Base-by-base conservation (phyloP, 2,888 invertebrate species). In the Keiferia lycopersicella region DNA sequence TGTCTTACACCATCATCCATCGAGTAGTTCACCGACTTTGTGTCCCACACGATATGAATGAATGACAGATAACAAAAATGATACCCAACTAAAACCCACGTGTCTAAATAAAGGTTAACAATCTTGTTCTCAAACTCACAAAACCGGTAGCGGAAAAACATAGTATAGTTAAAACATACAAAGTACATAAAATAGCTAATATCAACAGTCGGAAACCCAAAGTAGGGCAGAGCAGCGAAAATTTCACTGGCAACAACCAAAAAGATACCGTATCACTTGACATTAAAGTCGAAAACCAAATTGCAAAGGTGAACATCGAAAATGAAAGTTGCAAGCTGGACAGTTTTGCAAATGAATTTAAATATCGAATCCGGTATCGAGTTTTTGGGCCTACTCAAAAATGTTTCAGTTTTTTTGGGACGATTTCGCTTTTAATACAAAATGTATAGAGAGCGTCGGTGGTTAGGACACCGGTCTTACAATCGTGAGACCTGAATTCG, bases 271-370 rank as follows among this genome's bases (percentile, higher is more conserved):
- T 60, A 41, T 10, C 20, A 22, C 41, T 4, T n/a, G 26, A 20
- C 26, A 60, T 1, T 79, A 86, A 72, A 77, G 85, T 72, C 66
- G 62, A 73, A n/a, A 75, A 71, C 82, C 26, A 65, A 62, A 57
- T 61, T 64, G 53, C 61, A 18, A 30, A 14, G 22, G 56, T 26
- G 65, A 61, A 65, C 62, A 81, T 84, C 86, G 91, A 91, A 91
- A 91, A 88, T 79, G 91, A 91, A 90, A 90, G 91, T 89, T 82
- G 79, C 78, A 79, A 73, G 71, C 73, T 72, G 67, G 76, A 77
- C 80, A 76, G 82, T 85, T 90, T 90, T 85, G 88, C 89, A 84
- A 83, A 85, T 82, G 82, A 86, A 88, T 90, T 89, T 88, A 87
- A 89, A 90, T 91, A 41, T 71, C 74, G 81, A 82, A 80, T 76